Percentiles rank a stretch among this genome's conserved stretches.
These are phyloP conservation scores for Stichopus horrens DNA, from an alignment of 53 echinoderm and acorn worm genomes.

Conservation along the genomic window DNA sequence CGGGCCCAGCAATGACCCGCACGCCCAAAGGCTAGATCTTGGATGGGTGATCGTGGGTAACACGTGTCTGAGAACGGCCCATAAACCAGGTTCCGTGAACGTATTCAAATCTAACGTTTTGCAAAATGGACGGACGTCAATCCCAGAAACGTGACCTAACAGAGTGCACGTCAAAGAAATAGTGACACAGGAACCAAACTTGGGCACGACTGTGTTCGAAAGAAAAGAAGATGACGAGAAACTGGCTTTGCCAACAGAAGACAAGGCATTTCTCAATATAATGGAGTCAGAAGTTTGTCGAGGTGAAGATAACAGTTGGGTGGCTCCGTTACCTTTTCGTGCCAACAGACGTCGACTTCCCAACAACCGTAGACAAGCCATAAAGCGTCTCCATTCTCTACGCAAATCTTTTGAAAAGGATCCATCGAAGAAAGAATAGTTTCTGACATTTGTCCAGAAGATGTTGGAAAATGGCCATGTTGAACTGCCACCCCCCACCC, in stretches of 20 bases:
- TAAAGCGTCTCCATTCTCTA: slow-evolving; percentile 50
- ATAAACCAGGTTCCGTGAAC: slow-evolving; percentile 33
- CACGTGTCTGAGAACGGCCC: slow-evolving; percentile 45
- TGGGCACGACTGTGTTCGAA: background rate
- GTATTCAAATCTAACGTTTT: slow-evolving; percentile 43
- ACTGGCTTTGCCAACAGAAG: slow-evolving; percentile 34
- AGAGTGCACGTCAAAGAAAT: slow-evolving; percentile 24
- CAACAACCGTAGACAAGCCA: slow-evolving; percentile 48
- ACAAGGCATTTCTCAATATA: slow-evolving; percentile 40
- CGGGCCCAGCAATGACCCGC: slow-evolving; percentile 44
- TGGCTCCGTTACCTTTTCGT: slow-evolving; percentile 49
- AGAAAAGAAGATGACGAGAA: slow-evolving; percentile 39
- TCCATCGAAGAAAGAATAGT: slow-evolving; percentile 54
- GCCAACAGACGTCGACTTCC: slow-evolving; percentile 33
- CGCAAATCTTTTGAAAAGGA: slow-evolving; percentile 20
- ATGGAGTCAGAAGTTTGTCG: slow-evolving; percentile 33
- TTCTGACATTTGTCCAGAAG: slow-evolving; percentile 53
- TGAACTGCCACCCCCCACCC: slow-evolving; percentile 50
- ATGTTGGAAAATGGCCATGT: slow-evolving; percentile 57
- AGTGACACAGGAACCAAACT: background rate
- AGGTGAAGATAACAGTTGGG: slow-evolving; percentile 35
- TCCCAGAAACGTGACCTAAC: slow-evolving; percentile 42
- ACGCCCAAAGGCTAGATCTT: slow-evolving; percentile 49
- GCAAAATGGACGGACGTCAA: slow-evolving; percentile 41
- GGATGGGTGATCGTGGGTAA: slow-evolving; percentile 61